These are phyloP conservation scores for Mimachlamys varia DNA, from an alignment of 2,888 invertebrate species.

Conservation along the genomic window DNA sequence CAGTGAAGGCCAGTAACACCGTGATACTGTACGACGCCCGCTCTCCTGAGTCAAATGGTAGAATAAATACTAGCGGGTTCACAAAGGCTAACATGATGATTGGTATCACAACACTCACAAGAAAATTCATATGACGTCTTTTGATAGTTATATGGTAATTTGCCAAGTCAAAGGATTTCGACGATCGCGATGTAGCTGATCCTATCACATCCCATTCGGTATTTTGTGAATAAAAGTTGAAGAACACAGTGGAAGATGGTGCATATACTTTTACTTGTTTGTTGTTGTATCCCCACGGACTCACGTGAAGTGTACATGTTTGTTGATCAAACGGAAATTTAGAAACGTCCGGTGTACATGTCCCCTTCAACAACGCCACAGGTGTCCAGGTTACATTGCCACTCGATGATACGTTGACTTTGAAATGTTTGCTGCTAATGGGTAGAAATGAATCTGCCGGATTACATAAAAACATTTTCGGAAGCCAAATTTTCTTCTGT, in stretches of 20 bases:
- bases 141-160: constrained; percentile 40
- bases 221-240: constrained; percentile 38
- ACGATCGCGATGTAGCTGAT: neutral
- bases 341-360: constrained; percentile 52
- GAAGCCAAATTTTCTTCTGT: constrained; percentile 49
- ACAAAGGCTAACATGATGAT: neutral
- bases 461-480: constrained; percentile 47
- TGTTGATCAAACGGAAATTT: constrained; percentile 56
- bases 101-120: constrained; percentile 9
- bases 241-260: neutral
- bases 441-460: constrained; percentile 37
- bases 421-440: constrained; percentile 39
- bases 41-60: neutral
- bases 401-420: constrained; percentile 35
- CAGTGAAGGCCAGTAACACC: neutral
- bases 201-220: constrained; percentile 49
- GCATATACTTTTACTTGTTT: constrained; percentile 33
- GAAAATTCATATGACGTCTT: constrained; percentile 43
- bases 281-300: neutral
- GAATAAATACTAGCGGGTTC: neutral
- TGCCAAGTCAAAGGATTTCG: neutral
- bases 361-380: constrained; percentile 40
- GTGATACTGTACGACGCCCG: neutral
- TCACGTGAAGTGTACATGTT: constrained; percentile 46
- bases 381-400: too few species aligned